Percentiles rank a stretch among this genome's conserved stretches.
phyloP scores from a whole-genome alignment of 2,113 vertebrate genomes.

The Arenaria interpres region DNA sequence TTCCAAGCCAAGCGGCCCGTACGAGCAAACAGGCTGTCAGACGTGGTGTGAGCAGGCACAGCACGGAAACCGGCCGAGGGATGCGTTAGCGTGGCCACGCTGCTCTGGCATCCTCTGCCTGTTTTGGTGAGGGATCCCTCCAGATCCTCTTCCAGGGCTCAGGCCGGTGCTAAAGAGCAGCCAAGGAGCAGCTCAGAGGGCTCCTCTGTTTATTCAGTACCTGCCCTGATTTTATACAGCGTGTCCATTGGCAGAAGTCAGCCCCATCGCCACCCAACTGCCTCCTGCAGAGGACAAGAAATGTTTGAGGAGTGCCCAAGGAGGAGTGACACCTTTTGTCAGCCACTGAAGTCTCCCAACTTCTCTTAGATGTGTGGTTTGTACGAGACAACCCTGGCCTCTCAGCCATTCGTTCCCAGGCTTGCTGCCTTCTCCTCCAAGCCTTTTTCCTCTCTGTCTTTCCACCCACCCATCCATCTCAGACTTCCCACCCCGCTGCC shows the following conservation, averaged over 20 bases:
- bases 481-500: neutral
- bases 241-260: accelerated
- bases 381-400: accelerated
- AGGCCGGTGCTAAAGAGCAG: neutral
- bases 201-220: neutral
- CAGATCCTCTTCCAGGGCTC: neutral
- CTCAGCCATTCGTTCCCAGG: neutral
- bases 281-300: neutral
- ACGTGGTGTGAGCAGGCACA: neutral
- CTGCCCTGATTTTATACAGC: neutral
- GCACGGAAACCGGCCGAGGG: neutral
- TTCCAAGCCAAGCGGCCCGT: neutral
- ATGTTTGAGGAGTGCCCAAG: neutral
- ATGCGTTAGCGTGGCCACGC: neutral
- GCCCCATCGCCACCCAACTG: neutral
- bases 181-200: neutral
- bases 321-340: accelerated
- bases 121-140: neutral
- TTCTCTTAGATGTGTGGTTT: neutral
- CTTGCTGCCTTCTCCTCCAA: neutral
- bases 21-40: neutral
- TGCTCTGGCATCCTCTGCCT: neutral
- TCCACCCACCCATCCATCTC: neutral
- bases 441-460: neutral
- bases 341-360: neutral